Conservation (phyloP, 2,113 vertebrate genomes). For the Petrocephalus microphthalmus region DNA sequence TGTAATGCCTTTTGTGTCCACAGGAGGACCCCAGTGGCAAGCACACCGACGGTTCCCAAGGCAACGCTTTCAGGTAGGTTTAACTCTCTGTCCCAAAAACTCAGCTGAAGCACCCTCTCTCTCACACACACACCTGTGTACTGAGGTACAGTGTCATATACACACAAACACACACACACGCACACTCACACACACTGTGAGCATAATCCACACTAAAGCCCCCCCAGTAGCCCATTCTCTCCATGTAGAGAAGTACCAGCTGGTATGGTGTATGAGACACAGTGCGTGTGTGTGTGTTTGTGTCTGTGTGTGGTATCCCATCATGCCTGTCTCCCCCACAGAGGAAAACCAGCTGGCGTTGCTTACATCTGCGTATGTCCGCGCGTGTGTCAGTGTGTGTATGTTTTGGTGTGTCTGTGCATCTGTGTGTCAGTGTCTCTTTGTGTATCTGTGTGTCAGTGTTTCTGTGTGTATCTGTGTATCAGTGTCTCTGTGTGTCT, state of each 20-base stretch:
- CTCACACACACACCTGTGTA: not conserved
- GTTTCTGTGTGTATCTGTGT: not conserved
- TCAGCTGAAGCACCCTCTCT: conserved; percentile 11
- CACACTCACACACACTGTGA: not conserved
- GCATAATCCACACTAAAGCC: not conserved
- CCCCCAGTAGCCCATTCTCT: not conserved
- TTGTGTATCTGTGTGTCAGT: not conserved
- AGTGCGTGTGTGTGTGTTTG: not conserved
- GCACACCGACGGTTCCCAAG: conserved; percentile 78
- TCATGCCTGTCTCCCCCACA: not conserved
- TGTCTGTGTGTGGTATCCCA: not conserved
- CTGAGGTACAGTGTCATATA: not conserved
- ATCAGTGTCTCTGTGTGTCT: no score
- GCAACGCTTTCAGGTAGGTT: conserved; percentile 85
- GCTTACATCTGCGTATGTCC: not conserved
- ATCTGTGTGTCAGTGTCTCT: not conserved
- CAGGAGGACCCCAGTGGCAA: conserved; percentile 81
- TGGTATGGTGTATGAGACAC: not conserved
- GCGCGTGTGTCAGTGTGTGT: not conserved
- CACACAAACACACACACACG: not conserved
- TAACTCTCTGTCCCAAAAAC: conserved; percentile 31
- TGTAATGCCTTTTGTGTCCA: conserved; percentile 55
- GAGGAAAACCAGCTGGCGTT: not conserved
- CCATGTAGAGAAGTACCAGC: not conserved
- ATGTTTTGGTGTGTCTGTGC: not conserved